Base-by-base conservation (phyloP, 92 coral and sea anemone species). In the Actinostola sp. region DNA sequence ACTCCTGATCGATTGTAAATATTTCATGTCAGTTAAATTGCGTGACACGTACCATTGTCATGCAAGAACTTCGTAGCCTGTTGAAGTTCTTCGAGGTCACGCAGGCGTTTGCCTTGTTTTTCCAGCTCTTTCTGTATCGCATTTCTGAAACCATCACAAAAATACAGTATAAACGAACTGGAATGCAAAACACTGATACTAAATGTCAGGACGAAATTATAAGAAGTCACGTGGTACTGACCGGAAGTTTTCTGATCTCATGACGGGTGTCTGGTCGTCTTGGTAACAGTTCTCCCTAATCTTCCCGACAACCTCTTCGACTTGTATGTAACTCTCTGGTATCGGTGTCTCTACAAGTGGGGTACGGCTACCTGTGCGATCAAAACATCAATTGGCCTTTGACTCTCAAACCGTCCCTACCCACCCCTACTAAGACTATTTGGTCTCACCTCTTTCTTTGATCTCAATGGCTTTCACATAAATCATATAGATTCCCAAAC, bases 261-360 rank as follows among this genome's bases (percentile, higher is more conserved):
- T 66, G 56, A 94, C 97, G 14, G 98, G 98, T 11, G 95, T 91
- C 88, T 94, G 98, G 73, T 94, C 93, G 65, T 92, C 97, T 36
- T 72, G 78, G 77, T 82, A 86, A 77, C 98, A 94, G 15, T 83
- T 73, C 25, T 73, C 85, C 36, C 95, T 79, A 41, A 94, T 80
- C 71, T 67, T 89, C 14, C 71, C 42, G 29, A 94, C 97, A 61
- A 89, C 97, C 45, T 83, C 85, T 75, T 94, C 97, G 28, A 94
- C 98, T 8, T 93, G 88, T 8, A 90, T 86, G 86, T 94, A 94
- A 82, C 97, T 94, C 26, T 97, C 98, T 32, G 98, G 98, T 35
- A 94, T 81, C 13, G 89, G 92, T 23, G 97, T 92, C 63, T 91
- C 93, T 51, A 91, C 75, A 14, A 94, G 61, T 1, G 92, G 88